Base-by-base conservation (phyloP, 2,888 invertebrate genomes). In the Pteria penguin region DNA sequence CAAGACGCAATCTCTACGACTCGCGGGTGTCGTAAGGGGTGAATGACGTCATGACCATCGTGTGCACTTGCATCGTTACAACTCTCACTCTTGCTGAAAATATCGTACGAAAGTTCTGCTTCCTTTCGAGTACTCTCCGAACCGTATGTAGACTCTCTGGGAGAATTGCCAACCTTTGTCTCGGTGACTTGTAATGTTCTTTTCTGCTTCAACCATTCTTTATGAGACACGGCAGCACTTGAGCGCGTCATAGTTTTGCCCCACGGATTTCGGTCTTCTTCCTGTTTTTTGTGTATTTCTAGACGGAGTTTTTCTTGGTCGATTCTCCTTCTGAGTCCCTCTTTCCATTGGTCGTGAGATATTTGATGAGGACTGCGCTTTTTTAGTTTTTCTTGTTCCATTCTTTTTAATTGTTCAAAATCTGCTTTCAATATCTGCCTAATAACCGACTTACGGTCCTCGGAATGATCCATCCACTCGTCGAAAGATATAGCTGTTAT, bases 381-480 rank as follows among this genome's bases (percentile, higher is more conserved):
- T 18, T 58, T 68, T 22, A 81, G 69, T 29, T 76, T 76, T 14
- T 82, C 79, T 33, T 82, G 75, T 65, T 88, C 86, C 4, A 84
- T 77, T 36, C 31, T 67, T 26, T 80, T 72, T 63, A 85, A 75
- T 55, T 87, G 84, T 2, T 79, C 69, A 24, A 75, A 62, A 60
- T 85, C 82, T 0, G 85, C 85, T 33, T 83, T 72, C 14, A 86
- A 75, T 27, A 88, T 85, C 32, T 83, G 76, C n/a, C 82, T 79
- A 62, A 86, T 87, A 27, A 88, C 74, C 26, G 75, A 66, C 74
- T 85, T 84, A 57, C 84, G 76, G 26, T 88, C 85, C 18, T 85
- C 85, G 0, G 82, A 70, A 60, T 86, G 85, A n/a, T 84, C 82
- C 82, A 87, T 80, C 88, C 88, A 88, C 66, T 88, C 87, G 18